phyloP scores from a whole-genome alignment of 1,140 invertebrate genomes.

The Stegodyphus mimosarum region DNA sequence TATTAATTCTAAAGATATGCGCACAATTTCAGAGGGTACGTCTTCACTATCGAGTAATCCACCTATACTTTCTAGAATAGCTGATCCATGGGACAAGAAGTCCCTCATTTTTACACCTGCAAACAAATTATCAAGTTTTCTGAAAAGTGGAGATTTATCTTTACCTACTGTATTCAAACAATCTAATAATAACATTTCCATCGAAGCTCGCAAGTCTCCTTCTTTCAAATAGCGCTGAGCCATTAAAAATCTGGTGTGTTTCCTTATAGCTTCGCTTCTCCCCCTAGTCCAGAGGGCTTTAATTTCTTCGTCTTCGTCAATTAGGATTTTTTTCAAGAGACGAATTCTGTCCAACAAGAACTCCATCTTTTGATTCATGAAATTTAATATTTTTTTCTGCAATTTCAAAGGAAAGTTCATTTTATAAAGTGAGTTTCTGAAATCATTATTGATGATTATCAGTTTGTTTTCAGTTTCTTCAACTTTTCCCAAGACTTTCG shows the following conservation, averaged over 20 bases:
- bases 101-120: neutral
- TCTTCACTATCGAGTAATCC: neutral
- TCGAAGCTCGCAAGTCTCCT: constrained; percentile 3
- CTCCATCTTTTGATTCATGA: too few relatives aligned
- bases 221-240: constrained; percentile 12
- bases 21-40: neutral
- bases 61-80: neutral
- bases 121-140: neutral
- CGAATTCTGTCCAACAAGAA: neutral
- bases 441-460: too few relatives aligned
- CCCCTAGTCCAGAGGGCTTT: neutral
- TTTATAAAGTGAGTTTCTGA: too few relatives aligned
- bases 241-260: constrained; percentile 12
- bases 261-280: constrained; percentile 14
- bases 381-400: too few relatives aligned
- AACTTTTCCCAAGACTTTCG: too few relatives aligned
- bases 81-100: neutral
- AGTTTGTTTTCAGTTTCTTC: too few relatives aligned
- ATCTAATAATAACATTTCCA: constrained; percentile 39
- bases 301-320: constrained; percentile 23
- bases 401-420: too few relatives aligned
- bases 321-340: constrained; percentile 18
- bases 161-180: constrained; percentile 17
- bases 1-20: neutral
- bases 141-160: neutral